Evolutionary conservation across 2,113 vertebrate species (phyloP).

Genomic region (Ptilonorhynchus violaceus): DNA sequence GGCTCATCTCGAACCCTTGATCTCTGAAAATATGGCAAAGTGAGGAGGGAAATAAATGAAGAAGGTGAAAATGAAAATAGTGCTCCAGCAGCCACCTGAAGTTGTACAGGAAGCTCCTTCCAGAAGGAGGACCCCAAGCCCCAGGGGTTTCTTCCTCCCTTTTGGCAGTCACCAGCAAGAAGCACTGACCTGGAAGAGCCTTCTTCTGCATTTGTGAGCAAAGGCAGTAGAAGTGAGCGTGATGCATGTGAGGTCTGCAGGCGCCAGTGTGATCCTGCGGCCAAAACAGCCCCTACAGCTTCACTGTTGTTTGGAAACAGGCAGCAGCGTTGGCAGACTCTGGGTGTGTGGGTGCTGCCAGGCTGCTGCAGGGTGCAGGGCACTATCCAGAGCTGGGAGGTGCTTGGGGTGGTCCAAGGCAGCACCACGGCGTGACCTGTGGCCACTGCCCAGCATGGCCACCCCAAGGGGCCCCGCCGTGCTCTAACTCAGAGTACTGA

Average conservation of each 20-base stretch:
- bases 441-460: not conserved
- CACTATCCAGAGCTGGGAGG: fast-evolving
- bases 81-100: not conserved
- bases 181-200: not conserved
- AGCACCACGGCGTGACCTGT: fast-evolving
- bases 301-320: fast-evolving
- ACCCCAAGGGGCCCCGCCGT: fast-evolving
- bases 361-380: not conserved
- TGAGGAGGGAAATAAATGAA: not conserved
- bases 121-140: not conserved
- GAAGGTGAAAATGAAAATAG: not conserved
- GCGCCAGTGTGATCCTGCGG: not conserved
- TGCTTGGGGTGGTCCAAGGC: fast-evolving
- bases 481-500: not conserved
- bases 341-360: too few relatives aligned
- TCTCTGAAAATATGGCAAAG: not conserved
- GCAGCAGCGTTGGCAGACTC: not conserved
- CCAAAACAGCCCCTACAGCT: not conserved
- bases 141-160: not conserved
- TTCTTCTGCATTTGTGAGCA: not conserved
- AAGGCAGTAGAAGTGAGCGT: fast-evolving
- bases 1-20: not conserved
- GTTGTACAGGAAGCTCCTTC: not conserved
- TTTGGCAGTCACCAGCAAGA: not conserved
- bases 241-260: fast-evolving